A percentile compares a stretch with the other conserved stretches of the same genome.
Evolutionary conservation across 1,140 invertebrate species (phyloP).

Genomic region (Batillaria attramentaria): DNA sequence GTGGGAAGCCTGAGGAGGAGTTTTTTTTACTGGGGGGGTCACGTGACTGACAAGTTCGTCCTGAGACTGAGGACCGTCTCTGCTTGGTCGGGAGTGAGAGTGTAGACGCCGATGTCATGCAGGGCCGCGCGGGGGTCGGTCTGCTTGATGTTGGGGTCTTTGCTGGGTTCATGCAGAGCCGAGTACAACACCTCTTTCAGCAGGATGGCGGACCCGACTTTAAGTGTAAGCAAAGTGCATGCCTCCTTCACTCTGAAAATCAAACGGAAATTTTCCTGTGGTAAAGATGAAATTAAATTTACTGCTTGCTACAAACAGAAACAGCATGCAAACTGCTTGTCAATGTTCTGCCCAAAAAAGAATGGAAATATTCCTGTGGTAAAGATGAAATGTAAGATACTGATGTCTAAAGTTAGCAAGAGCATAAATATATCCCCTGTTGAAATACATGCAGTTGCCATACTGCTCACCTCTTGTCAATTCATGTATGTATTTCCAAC

Average conservation of each 20-base stretch:
- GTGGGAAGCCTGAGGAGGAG: neutral
- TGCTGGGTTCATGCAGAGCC: slow-evolving; percentile 47
- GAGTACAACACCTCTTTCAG: slow-evolving; percentile 78
- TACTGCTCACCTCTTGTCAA: no score
- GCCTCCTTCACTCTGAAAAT: slow-evolving; percentile 84
- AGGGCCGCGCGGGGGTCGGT: slow-evolving; percentile 74
- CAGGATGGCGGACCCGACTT: slow-evolving; percentile 83
- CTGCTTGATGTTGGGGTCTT: slow-evolving; percentile 69
- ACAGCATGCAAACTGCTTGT: no score
- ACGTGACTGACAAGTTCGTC: slow-evolving; percentile 44
- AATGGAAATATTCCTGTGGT: no score
- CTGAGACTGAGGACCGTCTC: slow-evolving; percentile 53
- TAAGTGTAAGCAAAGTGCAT: slow-evolving; percentile 82
- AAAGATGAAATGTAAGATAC: no score
- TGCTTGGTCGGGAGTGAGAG: slow-evolving; percentile 76
- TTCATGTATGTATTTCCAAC: no score
- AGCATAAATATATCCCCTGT: no score
- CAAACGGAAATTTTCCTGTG: neutral
- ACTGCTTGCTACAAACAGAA: no score
- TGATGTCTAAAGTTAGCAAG: no score
- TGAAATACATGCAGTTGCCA: no score
- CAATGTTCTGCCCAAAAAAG: no score
- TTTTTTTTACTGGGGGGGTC: no score
- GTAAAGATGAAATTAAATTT: no score
- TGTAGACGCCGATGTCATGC: slow-evolving; percentile 78